These are phyloP conservation scores for Rattus rattus DNA, from an alignment of 2,113 vertebrate genomes.

Conservation along the genomic window DNA sequence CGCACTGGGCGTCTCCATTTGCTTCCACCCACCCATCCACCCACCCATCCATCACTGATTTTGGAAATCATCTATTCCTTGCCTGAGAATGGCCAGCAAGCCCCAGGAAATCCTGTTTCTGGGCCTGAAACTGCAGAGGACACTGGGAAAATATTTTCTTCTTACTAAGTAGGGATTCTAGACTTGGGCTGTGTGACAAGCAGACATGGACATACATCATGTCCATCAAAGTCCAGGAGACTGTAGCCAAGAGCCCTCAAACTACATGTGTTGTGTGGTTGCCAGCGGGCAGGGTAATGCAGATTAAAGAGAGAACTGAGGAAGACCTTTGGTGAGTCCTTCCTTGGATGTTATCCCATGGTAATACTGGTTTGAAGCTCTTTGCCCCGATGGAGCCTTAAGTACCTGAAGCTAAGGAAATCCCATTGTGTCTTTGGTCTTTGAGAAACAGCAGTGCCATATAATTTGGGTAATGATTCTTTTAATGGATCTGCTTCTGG, in stretches of 20 bases:
- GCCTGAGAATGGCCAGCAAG: not conserved
- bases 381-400: constrained; percentile 1
- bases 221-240: not conserved
- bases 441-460: constrained; percentile 48
- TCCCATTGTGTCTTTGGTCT: constrained; percentile 36
- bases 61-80: not conserved
- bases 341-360: not conserved
- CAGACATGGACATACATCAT: not conserved
- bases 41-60: not conserved
- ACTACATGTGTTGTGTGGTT: no score
- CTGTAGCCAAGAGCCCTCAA: not conserved
- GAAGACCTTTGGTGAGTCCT: not conserved
- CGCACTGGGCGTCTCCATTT: not conserved
- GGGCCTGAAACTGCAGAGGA: not conserved
- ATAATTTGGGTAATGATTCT: constrained; percentile 42
- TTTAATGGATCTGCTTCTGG: constrained; percentile 25
- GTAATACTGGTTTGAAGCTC: not conserved
- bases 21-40: not conserved
- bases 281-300: not conserved
- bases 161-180: not conserved
- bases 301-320: not conserved
- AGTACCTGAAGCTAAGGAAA: constrained; percentile 12
- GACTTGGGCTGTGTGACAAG: not conserved
- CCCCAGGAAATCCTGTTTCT: not conserved
- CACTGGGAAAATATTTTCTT: not conserved